Base-by-base conservation (phyloP, 2,797 vertebrate species). In the Oryzias dopingdopingensis region DNA sequence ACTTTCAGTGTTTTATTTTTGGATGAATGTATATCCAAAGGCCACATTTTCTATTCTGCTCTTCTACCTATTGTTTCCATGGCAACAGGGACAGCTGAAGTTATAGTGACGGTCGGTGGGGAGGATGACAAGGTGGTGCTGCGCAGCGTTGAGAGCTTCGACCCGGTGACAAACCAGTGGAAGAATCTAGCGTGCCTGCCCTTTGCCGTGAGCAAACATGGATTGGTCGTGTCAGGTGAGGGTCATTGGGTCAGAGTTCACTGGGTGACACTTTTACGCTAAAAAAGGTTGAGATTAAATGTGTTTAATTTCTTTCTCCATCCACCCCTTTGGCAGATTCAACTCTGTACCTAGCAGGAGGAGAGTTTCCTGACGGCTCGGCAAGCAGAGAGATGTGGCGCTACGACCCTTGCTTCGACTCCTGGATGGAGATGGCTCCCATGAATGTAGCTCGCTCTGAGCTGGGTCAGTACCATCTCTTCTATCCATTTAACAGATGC, bases 371-470 rank as follows among this genome's bases (percentile, higher is more conserved):
- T 0, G 92, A 93, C 0, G 92, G 93, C 62, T 93, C 91, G 0
- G 92, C 93, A 63, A 94, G 93, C 82, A 86, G 91, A 50, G 92
- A 93, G 82, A 91, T 92, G 92, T 94, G 93, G 93, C 93, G 91
- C 16, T 93, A 94, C 15, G 92, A 94, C 79, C 88, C 92, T 4
- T 92, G 91, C 65, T 92, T 92, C 8, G 90, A 94, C 81, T 90
- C 90, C 20, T 94, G 93, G 93, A 77, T 92, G 52, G 92, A 94
- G 82, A 92, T 92, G 91, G 92, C 92, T 4, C 90, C 91, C 26
- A 93, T 94, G 92, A 93, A 92, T 18, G 90, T 92, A 18, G 91
- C 92, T n/a, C 88, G 92, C 65, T 92, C 92, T 0, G 92, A 93
- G 77, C 70, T 93, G 49, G 91, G 92, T 37, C 23, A 0, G 6